Evolutionary conservation across 2,797 vertebrate species (phyloP), one percentile per base, ranked within the genome.

Genomic region (Limnodromus scolopaceus): DNA sequence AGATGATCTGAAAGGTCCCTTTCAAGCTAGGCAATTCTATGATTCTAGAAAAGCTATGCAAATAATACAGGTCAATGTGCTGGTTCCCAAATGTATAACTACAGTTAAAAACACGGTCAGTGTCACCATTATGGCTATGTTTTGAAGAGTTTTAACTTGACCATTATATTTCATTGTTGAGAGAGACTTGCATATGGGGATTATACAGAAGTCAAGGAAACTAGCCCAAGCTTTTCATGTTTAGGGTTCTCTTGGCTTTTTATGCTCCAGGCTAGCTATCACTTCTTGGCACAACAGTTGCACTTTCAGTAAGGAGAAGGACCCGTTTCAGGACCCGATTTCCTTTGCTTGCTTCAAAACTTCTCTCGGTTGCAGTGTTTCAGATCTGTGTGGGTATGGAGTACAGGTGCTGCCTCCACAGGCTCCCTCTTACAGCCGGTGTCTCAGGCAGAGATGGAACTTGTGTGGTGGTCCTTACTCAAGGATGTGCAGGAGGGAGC

Each of bases 391-490:
- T 46, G 39, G 18, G 32, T 66, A 8, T 0, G 0, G 36, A 39
- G 63, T 25, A 17, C 7, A 2, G 39, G 53, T 36, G 46, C 19
- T 51, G 61, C 2, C 0, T 66, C 34, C 23, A 4, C 20, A 24
- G 32, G 36, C 58, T 92, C 2, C 0, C 32, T 45, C 25, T 43
- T 36, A 10, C 11, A 15, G 17, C 45, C 4, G 2, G 6, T n/a
- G 1, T 8, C 34, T 32, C 7, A 2, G 38, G 54, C 48, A 43
- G 76, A 2, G 2, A 4, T 22, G 38, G 45, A 54, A 8, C 23
- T 61, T 49, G 18, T 7, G 10, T 4, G 8, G 53, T 0, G 0
- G 8, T 24, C 61, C 24, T 60, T 27, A 7, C 18, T 48, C 23
- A 4, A 11, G 28, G 23, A 5, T 57, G 23, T 1, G 1, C 28